phyloP scores from a whole-genome alignment of 1,140 invertebrate species.

The Polyergus mexicanus region DNA sequence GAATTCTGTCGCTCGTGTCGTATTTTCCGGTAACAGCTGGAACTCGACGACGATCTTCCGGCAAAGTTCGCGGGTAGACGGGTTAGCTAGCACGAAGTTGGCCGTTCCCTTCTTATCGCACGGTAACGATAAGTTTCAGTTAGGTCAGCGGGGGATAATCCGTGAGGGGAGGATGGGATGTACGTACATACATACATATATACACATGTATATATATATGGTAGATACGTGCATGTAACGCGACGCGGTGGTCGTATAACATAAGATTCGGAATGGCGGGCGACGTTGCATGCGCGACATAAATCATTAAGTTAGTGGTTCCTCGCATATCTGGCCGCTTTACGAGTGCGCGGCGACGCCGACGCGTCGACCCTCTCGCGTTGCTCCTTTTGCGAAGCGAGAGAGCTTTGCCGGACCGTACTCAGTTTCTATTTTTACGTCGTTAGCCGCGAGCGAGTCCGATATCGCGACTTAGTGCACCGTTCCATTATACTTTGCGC shows the following conservation, averaged over 20 bases:
- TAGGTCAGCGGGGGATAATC: slow-evolving; percentile 64
- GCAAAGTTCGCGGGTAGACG: slow-evolving; percentile 46
- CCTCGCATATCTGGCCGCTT: slow-evolving; percentile 60
- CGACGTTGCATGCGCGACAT: slow-evolving; percentile 63
- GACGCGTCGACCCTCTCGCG: background rate
- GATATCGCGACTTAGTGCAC: slow-evolving; percentile 52
- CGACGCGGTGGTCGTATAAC: slow-evolving; percentile 48
- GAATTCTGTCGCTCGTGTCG: background rate
- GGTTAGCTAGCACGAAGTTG: slow-evolving; percentile 53
- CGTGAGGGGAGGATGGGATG: background rate
- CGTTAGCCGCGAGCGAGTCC: slow-evolving; percentile 47
- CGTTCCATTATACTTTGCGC: slow-evolving; percentile 45
- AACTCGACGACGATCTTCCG: slow-evolving; percentile 52
- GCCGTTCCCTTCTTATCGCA: slow-evolving; percentile 61
- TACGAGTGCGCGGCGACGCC: slow-evolving; percentile 52
- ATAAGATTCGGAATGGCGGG: slow-evolving; percentile 61
- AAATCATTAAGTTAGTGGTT: slow-evolving; percentile 64
- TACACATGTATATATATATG: background rate
- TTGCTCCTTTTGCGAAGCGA: slow-evolving; percentile 35
- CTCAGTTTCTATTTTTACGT: slow-evolving; percentile 57
- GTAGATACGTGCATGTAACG: slow-evolving; percentile 25
- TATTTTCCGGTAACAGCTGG: slow-evolving; percentile 57
- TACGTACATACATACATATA: background rate
- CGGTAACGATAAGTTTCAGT: slow-evolving; percentile 62
- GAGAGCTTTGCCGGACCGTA: slow-evolving; percentile 31